Evolutionary conservation across 1,140 invertebrate genomes (phyloP).

Genomic region (Drosophila lacertosa): DNA sequence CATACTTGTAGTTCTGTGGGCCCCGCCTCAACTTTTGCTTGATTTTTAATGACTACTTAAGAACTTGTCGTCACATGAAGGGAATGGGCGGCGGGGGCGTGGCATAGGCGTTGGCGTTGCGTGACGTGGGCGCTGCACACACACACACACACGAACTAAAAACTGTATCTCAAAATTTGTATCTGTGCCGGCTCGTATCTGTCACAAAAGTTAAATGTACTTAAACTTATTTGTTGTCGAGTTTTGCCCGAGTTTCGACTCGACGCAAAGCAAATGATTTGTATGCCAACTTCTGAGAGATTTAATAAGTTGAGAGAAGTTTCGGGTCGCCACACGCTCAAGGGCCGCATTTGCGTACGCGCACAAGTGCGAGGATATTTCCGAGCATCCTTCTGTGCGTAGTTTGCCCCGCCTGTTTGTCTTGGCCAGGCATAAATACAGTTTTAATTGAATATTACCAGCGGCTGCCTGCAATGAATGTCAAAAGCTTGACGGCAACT

Average conservation of each 20-base stretch:
- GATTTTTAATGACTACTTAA: slow-evolving; percentile 65
- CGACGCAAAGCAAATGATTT: slow-evolving; percentile 52
- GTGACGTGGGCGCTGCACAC: slow-evolving; percentile 11
- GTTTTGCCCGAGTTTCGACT: slow-evolving; percentile 38
- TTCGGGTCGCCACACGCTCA: slow-evolving; percentile 6
- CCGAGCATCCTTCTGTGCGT: not conserved
- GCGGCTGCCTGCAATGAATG: slow-evolving; percentile 17
- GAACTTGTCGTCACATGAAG: slow-evolving; percentile 34
- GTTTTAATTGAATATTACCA: slow-evolving; percentile 65
- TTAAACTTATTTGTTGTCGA: slow-evolving; percentile 69
- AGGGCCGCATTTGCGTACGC: slow-evolving; percentile 3
- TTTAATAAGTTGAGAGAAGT: slow-evolving; percentile 54
- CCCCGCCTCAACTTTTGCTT: slow-evolving; percentile 40
- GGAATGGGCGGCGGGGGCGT: not conserved
- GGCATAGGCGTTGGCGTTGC: not conserved
- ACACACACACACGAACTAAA: no score
- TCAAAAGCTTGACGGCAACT: slow-evolving; percentile 1
- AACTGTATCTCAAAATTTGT: slow-evolving; percentile 18
- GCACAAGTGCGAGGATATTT: slow-evolving; percentile 31
- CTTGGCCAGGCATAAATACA: slow-evolving; percentile 52
- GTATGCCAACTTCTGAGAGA: slow-evolving; percentile 63
- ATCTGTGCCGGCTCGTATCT: slow-evolving; percentile 19
- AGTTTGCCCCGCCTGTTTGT: slow-evolving; percentile 49
- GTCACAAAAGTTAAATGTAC: slow-evolving; percentile 64
- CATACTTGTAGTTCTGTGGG: slow-evolving; percentile 10